Evolutionary conservation across 2,113 vertebrate genomes (phyloP), one percentile per base, ranked within the genome.

Genomic region (Pandion haliaetus): DNA sequence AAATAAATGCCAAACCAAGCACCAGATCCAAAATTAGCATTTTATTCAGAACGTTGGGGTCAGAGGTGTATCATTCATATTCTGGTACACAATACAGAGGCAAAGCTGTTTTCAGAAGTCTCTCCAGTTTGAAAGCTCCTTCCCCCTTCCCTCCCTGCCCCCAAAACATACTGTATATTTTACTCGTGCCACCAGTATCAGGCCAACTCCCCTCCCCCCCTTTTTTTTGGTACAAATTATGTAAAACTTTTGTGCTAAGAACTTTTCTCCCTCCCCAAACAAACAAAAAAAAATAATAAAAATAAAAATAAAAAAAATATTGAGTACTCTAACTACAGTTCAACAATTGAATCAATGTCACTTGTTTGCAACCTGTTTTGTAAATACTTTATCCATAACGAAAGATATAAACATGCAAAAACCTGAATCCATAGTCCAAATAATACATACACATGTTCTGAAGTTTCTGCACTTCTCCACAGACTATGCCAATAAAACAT

Each of bases 361-460:
- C 98, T 98, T 98, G 98, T 99, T 98, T 99, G 98, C 98, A 99
- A 99, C 98, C 98, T 99, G 99, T 99, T 99, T 98, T 98, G 99
- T 99, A 99, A 99, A 99, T 99, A 99, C 98, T 99, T 98, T 98
- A 98, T 98, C 98, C 98, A 98, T 98, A 99, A 99, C 98, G 98
- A 99, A 99, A 99, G 99, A 99, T 99, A 99, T 99, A 99, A 99
- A 99, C 99, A 99, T 99, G 99, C 99, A 99, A 99, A 99, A 98
- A 99, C 98, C 99, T 99, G 98, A 98, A 99, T 99, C 98, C 98
- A 98, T 98, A 98, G 98, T 99, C 99, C 99, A 99, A 99, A 99
- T 99, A 98, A 99, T 98, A 99, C 99, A 99, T 99, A 99, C 99
- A 99, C 99, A 97, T 98, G 99, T 99, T 99, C 98, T 97, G 99